These are phyloP conservation scores for Clistopyga incitator DNA, from an alignment of 2,888 invertebrate species.

Conservation along the genomic window DNA sequence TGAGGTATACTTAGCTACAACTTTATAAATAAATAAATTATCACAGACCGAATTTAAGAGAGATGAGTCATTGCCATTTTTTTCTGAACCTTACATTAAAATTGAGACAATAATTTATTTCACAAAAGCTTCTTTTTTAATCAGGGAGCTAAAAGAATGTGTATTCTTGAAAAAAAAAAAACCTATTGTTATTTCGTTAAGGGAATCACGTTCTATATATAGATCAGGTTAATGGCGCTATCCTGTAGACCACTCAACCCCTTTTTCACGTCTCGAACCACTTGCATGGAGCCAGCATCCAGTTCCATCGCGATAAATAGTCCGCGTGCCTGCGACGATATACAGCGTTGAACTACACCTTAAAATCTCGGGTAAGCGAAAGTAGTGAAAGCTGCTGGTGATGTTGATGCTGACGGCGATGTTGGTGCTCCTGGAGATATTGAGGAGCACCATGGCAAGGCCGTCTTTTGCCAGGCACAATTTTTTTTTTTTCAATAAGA, in stretches of 20 bases:
- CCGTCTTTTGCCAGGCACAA: conserved; percentile 68
- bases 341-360: conserved; percentile 68
- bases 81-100: too few species aligned
- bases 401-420: conserved; percentile 41
- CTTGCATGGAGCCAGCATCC: conserved; percentile 26
- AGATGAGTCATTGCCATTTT: too few species aligned
- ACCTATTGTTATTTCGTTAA: not conserved
- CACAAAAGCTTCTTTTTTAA: not conserved
- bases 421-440: conserved; percentile 57
- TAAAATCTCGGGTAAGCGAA: conserved; percentile 83
- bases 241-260: not conserved
- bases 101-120: not conserved
- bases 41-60: too few species aligned
- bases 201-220: not conserved
- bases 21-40: too few species aligned
- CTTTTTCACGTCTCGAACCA: not conserved
- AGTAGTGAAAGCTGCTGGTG: conserved; percentile 81
- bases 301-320: conserved; percentile 43
- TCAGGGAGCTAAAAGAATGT: not conserved
- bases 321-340: conserved; percentile 39
- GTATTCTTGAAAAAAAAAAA: not conserved
- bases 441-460: conserved; percentile 68
- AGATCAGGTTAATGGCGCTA: not conserved
- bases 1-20: too few species aligned
- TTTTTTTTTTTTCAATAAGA: conserved; percentile 33